Conservation (phyloP, 1,140 invertebrate species). For the Nilaparvata lugens region DNA sequence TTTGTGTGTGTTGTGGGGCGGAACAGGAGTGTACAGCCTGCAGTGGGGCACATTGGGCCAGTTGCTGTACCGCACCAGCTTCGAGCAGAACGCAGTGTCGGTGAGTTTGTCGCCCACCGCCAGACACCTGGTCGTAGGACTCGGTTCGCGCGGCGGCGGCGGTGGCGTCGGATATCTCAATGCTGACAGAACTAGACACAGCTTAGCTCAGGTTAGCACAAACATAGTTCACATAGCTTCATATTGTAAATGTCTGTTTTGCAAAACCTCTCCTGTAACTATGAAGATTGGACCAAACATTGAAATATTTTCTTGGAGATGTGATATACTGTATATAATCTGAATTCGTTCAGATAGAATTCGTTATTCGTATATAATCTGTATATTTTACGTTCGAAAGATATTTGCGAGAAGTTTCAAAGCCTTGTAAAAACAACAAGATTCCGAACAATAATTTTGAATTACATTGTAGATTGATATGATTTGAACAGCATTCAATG, state of each 20-base stretch:
- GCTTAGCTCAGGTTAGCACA: constrained; percentile 60
- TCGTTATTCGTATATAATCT: too few species aligned
- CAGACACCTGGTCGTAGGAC: constrained; percentile 66
- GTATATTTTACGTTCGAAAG: too few species aligned
- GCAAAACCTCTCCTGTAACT: background rate
- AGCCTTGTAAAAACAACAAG: too few species aligned
- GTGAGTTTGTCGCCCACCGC: constrained; percentile 70
- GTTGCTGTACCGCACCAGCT: constrained; percentile 62
- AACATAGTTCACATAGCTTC: background rate
- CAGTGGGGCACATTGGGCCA: constrained; percentile 61
- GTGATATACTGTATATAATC: too few species aligned
- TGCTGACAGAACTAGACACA: constrained; percentile 30
- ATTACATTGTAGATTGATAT: too few species aligned
- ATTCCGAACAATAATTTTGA: too few species aligned
- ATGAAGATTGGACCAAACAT: background rate
- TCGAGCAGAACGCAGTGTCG: constrained; percentile 70
- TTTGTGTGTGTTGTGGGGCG: too few species aligned
- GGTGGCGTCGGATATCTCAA: constrained; percentile 37
- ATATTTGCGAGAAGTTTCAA: too few species aligned
- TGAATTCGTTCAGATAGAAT: too few species aligned
- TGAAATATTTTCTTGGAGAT: too few species aligned
- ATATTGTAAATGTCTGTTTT: background rate
- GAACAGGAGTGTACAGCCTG: constrained; percentile 66
- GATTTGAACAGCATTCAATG: too few species aligned
- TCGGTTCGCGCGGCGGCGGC: constrained; percentile 51